Percentiles rank a stretch among this genome's conserved stretches.
Evolutionary conservation across 2,797 vertebrate genomes (phyloP).

Genomic region (Delichon dasypus): DNA sequence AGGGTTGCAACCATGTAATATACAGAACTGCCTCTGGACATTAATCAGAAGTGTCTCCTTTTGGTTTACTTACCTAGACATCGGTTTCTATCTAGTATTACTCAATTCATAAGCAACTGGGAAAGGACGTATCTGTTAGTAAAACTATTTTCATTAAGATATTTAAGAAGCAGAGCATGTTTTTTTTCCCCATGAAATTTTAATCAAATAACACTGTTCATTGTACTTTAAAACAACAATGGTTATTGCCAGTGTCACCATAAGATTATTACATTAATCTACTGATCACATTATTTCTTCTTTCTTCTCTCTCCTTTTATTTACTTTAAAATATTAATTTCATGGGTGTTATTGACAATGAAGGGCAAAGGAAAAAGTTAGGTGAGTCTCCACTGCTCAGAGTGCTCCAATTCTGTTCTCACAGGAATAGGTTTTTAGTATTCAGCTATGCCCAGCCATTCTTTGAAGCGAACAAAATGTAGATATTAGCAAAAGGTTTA

Average conservation of each 20-base stretch:
- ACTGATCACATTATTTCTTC: conserved; percentile 38
- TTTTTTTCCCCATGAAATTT: conserved; percentile 7
- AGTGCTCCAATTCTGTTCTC: background rate
- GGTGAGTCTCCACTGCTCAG: background rate
- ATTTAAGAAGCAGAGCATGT: background rate
- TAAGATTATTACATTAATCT: conserved; percentile 63
- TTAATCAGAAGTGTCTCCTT: background rate
- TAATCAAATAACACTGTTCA: conserved; percentile 48
- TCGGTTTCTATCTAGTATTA: background rate
- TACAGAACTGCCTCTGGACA: background rate
- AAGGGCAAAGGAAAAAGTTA: background rate
- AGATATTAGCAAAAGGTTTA: background rate
- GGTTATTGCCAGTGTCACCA: conserved; percentile 46
- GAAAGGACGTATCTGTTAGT: conserved; percentile 15
- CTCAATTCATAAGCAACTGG: conserved; percentile 23
- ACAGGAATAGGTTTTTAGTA: background rate
- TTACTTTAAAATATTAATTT: conserved; percentile 11
- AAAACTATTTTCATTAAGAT: conserved; percentile 42
- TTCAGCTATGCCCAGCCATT: background rate
- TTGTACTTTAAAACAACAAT: conserved; percentile 33
- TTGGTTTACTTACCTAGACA: conserved; percentile 52
- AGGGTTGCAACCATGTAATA: background rate
- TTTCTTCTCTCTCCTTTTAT: background rate
- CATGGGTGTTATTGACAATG: background rate
- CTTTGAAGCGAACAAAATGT: background rate